Percentiles rank a stretch among this genome's conserved stretches.
These are phyloP conservation scores for Gracilinanus agilis DNA, from an alignment of 2,113 vertebrate genomes.

Conservation along the genomic window DNA sequence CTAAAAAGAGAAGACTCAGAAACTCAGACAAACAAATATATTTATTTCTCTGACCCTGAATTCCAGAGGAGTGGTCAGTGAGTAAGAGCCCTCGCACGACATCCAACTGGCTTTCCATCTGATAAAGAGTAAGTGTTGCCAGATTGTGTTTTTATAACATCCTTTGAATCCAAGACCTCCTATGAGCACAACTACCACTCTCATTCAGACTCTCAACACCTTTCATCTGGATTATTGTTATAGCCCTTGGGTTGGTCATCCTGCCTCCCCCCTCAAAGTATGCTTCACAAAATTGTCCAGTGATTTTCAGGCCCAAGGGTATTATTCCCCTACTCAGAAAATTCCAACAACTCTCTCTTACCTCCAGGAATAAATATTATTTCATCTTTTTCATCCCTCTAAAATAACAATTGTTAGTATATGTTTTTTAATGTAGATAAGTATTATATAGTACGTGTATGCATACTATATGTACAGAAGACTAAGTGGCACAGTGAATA, in stretches of 20 bases:
- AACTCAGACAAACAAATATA: not conserved
- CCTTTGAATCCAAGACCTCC: not conserved
- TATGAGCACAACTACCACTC: not conserved
- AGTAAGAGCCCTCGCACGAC: not conserved
- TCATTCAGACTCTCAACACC: not conserved
- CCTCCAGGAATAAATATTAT: not conserved
- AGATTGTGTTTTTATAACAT: not conserved
- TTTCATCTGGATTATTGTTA: not conserved
- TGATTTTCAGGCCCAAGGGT: not conserved
- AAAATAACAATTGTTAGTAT: not conserved
- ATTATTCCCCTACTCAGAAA: not conserved
- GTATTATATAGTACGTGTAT: not conserved
- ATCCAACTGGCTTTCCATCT: not conserved
- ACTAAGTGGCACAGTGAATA: no score
- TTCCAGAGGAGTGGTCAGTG: not conserved
- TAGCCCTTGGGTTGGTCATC: not conserved
- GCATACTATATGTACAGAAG: not conserved
- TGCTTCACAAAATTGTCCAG: not conserved
- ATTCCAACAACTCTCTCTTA: not conserved
- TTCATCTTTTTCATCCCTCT: not conserved
- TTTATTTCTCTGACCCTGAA: not conserved
- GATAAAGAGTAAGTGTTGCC: not conserved
- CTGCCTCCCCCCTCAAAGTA: not conserved
- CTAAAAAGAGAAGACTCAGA: not conserved
- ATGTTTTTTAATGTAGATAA: not conserved